phyloP scores from a whole-genome alignment of 2,113 vertebrate species.

The Anoura caudifer region DNA sequence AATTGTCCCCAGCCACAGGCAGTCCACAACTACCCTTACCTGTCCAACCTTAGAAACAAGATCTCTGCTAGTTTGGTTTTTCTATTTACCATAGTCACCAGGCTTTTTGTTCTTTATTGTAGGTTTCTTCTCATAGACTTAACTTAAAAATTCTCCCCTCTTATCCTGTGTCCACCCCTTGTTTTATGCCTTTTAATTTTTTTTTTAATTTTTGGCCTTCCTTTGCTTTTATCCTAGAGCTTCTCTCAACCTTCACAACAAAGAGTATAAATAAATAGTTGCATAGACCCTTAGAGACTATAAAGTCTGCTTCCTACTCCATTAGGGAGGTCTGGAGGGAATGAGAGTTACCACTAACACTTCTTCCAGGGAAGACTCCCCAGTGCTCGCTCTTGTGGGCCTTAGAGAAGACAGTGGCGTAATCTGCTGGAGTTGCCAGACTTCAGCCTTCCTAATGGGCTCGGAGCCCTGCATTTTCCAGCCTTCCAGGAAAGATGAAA shows the following conservation, averaged over 20 bases:
- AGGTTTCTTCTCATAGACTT: neutral
- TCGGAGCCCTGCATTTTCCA: neutral
- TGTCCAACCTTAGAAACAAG: neutral
- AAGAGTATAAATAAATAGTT: neutral
- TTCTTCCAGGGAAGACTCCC: accelerated
- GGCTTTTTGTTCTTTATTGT: neutral
- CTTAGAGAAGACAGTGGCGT: neutral
- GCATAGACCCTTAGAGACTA: neutral
- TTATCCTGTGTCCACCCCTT: neutral
- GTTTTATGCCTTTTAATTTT: neutral
- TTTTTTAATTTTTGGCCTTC: neutral
- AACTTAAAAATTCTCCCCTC: neutral
- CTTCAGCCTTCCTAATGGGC: neutral
- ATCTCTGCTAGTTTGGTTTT: neutral
- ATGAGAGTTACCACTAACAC: neutral
- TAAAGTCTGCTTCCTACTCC: neutral
- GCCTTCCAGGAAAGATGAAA: neutral
- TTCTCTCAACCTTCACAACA: slow-evolving; percentile 11
- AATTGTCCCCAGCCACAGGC: neutral
- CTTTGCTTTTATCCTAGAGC: slow-evolving; percentile 6
- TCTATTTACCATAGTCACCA: neutral
- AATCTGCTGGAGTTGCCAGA: neutral
- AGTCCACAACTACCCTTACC: neutral
- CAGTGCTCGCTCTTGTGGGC: neutral
- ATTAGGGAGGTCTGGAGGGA: neutral